These are phyloP conservation scores for Dicaeum eximium DNA, from an alignment of 2,113 vertebrate species.

Conservation along the genomic window DNA sequence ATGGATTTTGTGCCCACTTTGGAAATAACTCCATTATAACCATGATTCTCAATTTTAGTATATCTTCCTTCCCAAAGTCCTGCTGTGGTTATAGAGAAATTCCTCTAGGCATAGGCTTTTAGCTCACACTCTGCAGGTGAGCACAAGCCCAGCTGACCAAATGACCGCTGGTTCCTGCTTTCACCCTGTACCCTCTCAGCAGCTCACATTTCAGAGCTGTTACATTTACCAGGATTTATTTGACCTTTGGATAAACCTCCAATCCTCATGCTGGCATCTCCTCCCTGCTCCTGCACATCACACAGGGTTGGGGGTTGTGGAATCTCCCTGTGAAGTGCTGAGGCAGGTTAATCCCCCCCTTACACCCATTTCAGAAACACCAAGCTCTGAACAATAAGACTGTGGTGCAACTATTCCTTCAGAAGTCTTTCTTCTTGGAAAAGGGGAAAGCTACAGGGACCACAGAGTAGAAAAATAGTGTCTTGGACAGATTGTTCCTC, in stretches of 20 bases:
- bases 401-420: slow-evolving; percentile 1
- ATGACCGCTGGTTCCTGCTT: not conserved
- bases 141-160: not conserved
- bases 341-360: not conserved
- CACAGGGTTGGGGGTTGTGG: rapidly evolving
- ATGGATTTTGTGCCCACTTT: not conserved
- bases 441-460: not conserved
- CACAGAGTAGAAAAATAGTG: not conserved
- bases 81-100: not conserved
- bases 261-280: not conserved
- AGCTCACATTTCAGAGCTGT: not conserved
- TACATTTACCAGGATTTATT: not conserved
- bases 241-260: not conserved
- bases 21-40: not conserved
- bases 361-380: not conserved
- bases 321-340: not conserved
- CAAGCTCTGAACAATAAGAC: not conserved
- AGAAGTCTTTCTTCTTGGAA: not conserved
- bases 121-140: not conserved
- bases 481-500: not conserved
- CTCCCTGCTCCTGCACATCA: not conserved
- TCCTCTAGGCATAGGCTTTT: not conserved
- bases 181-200: not conserved
- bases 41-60: not conserved
- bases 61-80: not conserved